These are phyloP conservation scores for Dermochelys coriacea DNA, from an alignment of 2,797 vertebrate genomes.

Conservation along the genomic window DNA sequence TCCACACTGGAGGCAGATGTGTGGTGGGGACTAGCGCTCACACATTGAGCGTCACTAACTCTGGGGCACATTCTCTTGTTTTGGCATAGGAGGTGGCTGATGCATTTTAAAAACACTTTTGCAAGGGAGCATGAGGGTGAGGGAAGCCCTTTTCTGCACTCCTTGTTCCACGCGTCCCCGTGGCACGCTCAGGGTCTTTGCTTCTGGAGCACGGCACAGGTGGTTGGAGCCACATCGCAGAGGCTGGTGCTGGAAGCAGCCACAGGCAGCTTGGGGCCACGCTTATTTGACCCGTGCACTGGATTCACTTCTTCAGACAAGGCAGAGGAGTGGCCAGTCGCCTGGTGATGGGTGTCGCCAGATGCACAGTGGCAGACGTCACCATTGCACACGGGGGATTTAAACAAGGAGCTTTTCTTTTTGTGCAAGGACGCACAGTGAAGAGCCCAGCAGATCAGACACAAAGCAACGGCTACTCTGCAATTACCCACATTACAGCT, in stretches of 20 bases:
- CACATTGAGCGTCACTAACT: background rate
- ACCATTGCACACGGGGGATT: background rate
- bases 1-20: background rate
- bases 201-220: background rate
- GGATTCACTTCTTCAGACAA: background rate
- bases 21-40: background rate
- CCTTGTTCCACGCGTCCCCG: rapidly evolving
- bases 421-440: background rate
- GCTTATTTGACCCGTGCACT: background rate
- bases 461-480: too few relatives aligned
- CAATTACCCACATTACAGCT: too few relatives aligned
- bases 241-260: background rate
- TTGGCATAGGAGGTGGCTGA: background rate
- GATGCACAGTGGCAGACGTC: background rate
- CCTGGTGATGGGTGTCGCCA: background rate
- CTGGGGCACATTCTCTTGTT: background rate
- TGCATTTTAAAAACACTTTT: background rate
- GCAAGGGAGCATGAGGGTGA: background rate
- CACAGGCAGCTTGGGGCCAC: background rate
- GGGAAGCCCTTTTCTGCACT: background rate
- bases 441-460: background rate
- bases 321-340: background rate
- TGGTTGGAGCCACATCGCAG: background rate
- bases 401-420: background rate
- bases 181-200: background rate